Evolutionary conservation across 2,797 vertebrate species (phyloP), one percentile per base, ranked within the genome.

Genomic region (Centroberyx gerrardi): DNA sequence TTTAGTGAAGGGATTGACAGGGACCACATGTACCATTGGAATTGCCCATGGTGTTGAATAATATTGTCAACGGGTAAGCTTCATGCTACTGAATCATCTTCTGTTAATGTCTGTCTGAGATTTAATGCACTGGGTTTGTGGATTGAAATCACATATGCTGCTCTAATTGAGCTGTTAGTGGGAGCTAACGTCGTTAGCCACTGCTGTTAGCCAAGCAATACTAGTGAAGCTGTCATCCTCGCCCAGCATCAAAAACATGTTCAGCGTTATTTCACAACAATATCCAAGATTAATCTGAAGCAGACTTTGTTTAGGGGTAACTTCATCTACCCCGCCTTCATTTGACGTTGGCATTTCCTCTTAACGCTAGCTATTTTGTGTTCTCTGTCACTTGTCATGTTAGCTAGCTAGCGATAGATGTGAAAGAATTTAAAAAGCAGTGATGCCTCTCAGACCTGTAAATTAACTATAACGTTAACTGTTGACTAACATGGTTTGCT

Each of bases 21-120:
- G 15, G 31, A 9, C 78, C 53, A 62, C 59, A 44, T 71, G 70
- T 36, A 28, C 31, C 49, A 9, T 49, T 18, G 68, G 71, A 55
- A 56, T 38, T 33, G 2, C 70, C n/a, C n/a, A 81, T 81, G 81
- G 17, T 65, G 61, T 60, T 82, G 60, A 82, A n/a, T 66, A 58
- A 80, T 40, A 42, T 18, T 29, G 72, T 84, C 9, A 73, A 31
- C 55, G 82, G 90, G 93, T 94, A 64, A 63, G 90, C 9, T 59
- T 22, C 1, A 2, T 22, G 0, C 8, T 29, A 3, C 15, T 8
- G 0, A 1, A 18, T 64, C 2, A 28, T 42, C 8, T 2, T 13
- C 0, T 66, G 2, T 62, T 4, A 6, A 51, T 38, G 3, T 13
- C 3, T 7, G 1, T 27, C 2, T n/a, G 2, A 17, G n/a, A 51